These are phyloP conservation scores for Lutraria lutraria DNA, from an alignment of 2,888 invertebrate species.

Conservation along the genomic window DNA sequence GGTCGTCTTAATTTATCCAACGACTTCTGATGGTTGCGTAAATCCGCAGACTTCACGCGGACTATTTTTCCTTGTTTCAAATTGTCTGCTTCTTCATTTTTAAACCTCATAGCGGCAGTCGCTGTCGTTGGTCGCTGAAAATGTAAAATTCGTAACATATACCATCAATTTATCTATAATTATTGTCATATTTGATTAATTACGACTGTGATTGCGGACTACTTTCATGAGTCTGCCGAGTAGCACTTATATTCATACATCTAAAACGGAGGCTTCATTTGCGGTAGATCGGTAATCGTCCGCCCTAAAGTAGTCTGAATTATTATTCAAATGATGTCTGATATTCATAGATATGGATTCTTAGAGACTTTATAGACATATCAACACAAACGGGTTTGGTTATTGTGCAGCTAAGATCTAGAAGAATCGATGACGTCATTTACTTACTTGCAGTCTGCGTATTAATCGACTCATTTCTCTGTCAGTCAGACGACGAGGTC, in stretches of 20 bases:
- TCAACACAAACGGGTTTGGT: background rate
- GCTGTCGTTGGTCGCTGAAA: slow-evolving; percentile 70
- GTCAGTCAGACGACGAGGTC: slow-evolving; percentile 64
- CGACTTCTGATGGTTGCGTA: slow-evolving; percentile 51
- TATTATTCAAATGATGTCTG: no score
- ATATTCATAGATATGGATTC: no score
- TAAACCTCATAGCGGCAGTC: slow-evolving; percentile 44
- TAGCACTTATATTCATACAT: background rate
- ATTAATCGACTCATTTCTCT: slow-evolving; percentile 71
- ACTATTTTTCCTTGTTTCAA: slow-evolving; percentile 71
- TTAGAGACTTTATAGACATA: no score
- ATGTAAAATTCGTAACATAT: background rate
- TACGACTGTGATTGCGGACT: background rate
- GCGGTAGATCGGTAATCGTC: background rate
- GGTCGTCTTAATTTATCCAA: slow-evolving; percentile 72
- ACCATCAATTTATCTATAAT: no score
- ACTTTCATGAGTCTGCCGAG: background rate
- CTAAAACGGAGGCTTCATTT: background rate
- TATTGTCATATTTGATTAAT: background rate
- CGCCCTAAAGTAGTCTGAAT: background rate
- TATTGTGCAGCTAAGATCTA: background rate
- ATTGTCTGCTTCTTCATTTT: slow-evolving; percentile 65
- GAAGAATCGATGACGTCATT: background rate
- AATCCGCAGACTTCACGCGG: slow-evolving; percentile 64
- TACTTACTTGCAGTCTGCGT: slow-evolving; percentile 65